A percentile compares a stretch with the other conserved stretches of the same genome.
These are phyloP conservation scores for Hyla sarda DNA, from an alignment of 2,113 vertebrate genomes.

Conservation along the genomic window DNA sequence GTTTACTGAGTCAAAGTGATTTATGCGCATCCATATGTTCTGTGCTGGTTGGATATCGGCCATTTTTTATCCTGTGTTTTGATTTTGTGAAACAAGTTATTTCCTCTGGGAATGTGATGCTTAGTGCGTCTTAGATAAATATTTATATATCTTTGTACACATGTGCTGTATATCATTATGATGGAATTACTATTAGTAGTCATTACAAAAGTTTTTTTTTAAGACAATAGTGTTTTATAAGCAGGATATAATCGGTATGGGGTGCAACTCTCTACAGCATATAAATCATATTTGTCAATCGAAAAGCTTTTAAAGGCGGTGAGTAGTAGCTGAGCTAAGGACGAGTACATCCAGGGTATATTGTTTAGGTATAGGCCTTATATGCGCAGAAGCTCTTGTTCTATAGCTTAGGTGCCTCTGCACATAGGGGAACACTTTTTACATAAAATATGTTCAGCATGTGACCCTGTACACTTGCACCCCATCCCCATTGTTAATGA, in stretches of 20 bases:
- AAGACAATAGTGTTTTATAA: neutral
- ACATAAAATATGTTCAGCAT: no score
- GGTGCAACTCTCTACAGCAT: no score
- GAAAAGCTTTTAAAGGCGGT: neutral
- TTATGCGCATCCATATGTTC: conserved; percentile 26
- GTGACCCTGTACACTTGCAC: no score
- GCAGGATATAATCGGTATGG: no score
- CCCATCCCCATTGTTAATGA: no score
- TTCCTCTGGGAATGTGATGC: neutral
- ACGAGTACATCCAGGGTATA: neutral
- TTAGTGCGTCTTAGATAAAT: neutral
- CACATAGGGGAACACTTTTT: no score
- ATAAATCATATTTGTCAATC: no score
- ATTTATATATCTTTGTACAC: neutral
- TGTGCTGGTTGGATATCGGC: neutral
- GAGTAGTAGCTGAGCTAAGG: neutral
- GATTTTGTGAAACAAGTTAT: neutral
- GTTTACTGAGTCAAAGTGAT: conserved; percentile 34
- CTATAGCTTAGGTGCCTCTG: neutral
- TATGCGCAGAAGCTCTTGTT: neutral
- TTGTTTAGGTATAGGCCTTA: neutral
- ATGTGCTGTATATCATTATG: neutral
- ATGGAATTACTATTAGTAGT: neutral
- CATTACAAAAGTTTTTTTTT: neutral
- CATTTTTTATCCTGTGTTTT: neutral